A percentile compares a stretch with the other conserved stretches of the same genome.
Conservation (phyloP, 1,140 invertebrate species). For the Lerema accius region DNA sequence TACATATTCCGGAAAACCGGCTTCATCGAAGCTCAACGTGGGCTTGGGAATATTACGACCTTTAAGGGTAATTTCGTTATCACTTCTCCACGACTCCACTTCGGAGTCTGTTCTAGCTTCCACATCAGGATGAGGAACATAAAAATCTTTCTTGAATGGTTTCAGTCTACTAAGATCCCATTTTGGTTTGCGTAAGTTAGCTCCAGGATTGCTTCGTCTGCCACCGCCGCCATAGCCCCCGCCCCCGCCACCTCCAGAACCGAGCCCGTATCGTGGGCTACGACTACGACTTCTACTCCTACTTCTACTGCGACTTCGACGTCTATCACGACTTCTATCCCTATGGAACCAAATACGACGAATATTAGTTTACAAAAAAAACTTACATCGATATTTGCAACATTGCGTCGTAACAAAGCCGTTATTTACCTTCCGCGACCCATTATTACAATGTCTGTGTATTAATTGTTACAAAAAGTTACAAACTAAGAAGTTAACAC, state of each 20-base stretch:
- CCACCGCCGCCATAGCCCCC: slow-evolving; percentile 82
- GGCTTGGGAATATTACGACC: slow-evolving; percentile 92
- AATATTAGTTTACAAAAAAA: neutral
- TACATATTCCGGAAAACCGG: slow-evolving; percentile 92
- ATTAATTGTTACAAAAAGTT: neutral
- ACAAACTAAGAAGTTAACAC: neutral
- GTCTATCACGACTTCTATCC: slow-evolving; percentile 73
- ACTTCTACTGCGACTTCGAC: slow-evolving; percentile 71
- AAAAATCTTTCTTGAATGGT: slow-evolving; percentile 97
- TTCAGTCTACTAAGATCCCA: slow-evolving; percentile 91
- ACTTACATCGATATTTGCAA: slow-evolving; percentile 6
- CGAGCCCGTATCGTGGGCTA: slow-evolving; percentile 69
- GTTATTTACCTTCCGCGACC: slow-evolving; percentile 70
- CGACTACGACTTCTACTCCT: slow-evolving; percentile 74
- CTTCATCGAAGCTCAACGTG: slow-evolving; percentile 92
- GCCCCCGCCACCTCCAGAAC: slow-evolving; percentile 59
- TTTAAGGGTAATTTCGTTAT: slow-evolving; percentile 91
- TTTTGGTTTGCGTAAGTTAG: slow-evolving; percentile 86
- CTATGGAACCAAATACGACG: slow-evolving; percentile 43
- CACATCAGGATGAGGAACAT: slow-evolving; percentile 90
- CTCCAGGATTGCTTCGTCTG: slow-evolving; percentile 81
- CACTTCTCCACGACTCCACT: slow-evolving; percentile 88
- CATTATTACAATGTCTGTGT: slow-evolving; percentile 44
- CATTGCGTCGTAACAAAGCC: slow-evolving; percentile 22
- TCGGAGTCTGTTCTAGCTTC: slow-evolving; percentile 87